Percentiles rank a stretch among this genome's conserved stretches.
phyloP scores from a whole-genome alignment of 2,888 invertebrate species.

The Cantharis rustica region DNA sequence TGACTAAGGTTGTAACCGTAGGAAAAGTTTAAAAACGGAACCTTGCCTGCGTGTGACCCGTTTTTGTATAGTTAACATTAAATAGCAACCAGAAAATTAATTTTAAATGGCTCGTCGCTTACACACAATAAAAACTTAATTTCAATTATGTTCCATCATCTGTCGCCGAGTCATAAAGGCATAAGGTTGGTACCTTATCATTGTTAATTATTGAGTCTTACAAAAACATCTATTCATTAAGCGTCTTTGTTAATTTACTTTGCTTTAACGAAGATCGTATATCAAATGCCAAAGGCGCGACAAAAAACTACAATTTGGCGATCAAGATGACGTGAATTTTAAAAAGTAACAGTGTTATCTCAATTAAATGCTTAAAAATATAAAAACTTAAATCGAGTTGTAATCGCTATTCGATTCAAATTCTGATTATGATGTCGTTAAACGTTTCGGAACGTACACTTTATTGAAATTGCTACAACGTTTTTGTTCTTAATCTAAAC shows the following conservation, averaged over 20 bases:
- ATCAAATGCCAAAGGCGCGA: background rate
- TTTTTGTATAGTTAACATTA: background rate
- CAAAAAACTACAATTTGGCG: background rate
- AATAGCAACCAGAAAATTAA: background rate
- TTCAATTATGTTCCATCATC: background rate
- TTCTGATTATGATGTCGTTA: background rate
- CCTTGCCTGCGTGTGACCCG: background rate
- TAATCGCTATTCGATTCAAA: background rate
- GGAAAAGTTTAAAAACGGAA: background rate
- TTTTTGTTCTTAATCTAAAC: background rate
- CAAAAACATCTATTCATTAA: constrained; percentile 17
- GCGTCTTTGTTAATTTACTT: constrained; percentile 16
- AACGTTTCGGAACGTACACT: background rate
- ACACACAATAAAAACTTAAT: background rate
- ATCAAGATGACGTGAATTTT: background rate
- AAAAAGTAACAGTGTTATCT: background rate
- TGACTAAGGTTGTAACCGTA: background rate
- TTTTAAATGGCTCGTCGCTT: background rate
- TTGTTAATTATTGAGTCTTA: constrained; percentile 13
- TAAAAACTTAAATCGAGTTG: background rate
- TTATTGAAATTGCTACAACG: background rate
- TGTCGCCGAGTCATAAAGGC: background rate
- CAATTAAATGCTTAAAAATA: background rate
- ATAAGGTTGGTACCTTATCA: background rate
- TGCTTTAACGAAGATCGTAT: constrained; percentile 3